Base-by-base conservation (phyloP, 2,888 invertebrate genomes). In the Taphrorychus bicolor region DNA sequence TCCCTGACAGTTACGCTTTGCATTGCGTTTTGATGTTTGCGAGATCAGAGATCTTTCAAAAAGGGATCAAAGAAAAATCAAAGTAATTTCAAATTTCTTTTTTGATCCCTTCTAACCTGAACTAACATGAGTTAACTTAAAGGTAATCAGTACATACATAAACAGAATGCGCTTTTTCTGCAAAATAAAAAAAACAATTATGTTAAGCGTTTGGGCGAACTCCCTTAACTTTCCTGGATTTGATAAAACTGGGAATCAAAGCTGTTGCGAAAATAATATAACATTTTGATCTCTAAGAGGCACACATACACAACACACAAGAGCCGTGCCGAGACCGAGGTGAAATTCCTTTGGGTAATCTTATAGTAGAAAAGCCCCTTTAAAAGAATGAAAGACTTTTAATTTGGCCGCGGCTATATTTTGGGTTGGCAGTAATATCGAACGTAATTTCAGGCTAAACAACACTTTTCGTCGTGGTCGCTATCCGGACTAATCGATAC, bases 251-350 rank as follows among this genome's bases (percentile, higher is more conserved):
- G 14, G 5, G 45, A 61, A 40, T 42, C 53, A 53, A 61, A 61
- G 45, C 40, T 22, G 49, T 48, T 32, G 19, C 49, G 49, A 62
- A 57, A 56, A 62, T 48, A 56, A 54, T 56, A 56, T 62, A 52
- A 52, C 53, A 53, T 52, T 61, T 61, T 61, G 54, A 61, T 61
- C 23, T 53, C 54, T 53, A 49, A 48, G 54, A 62, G 45, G 45
- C 45, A 53, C 42, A n/a, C n/a, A n/a, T n/a, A n/a, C 22, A 3
- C 32, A 3, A 2, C 9, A 32, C 32, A 3, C 32, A 45, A 45
- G 14, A 17, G 14, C 16, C 17, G 45, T 45, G n/a, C n/a, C n/a
- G n/a, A n/a, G n/a, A n/a, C n/a, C 45, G 45, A 45, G 14, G 45
- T 14, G 14, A 24, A 62, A 62, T 54, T 19, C 56, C 56, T 54